Percentiles rank a stretch among this genome's conserved stretches.
phyloP scores from a whole-genome alignment of 2,888 invertebrate genomes.

The Hemicrepidius hirtus region DNA sequence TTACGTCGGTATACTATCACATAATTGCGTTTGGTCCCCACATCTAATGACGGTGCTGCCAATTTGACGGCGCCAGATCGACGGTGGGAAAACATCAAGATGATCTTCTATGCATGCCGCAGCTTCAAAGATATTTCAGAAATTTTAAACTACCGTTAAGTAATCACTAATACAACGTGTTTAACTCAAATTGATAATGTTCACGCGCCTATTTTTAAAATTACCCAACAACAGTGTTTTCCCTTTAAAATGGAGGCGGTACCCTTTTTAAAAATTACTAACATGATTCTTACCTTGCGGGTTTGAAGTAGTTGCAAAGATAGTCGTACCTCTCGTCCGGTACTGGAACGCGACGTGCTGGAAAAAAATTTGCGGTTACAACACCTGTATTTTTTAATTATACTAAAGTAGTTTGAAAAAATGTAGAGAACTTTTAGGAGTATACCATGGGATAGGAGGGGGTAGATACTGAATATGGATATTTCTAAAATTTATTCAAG shows the following conservation, averaged over 20 bases:
- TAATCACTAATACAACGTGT: slow-evolving; percentile 52
- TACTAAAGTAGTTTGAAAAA: too few relatives aligned
- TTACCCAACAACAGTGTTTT: slow-evolving; percentile 26
- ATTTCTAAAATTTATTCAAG: too few relatives aligned
- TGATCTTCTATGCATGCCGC: slow-evolving; percentile 57
- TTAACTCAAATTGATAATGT: slow-evolving; percentile 47
- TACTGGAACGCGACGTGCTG: slow-evolving; percentile 95
- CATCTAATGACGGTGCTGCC: slow-evolving; percentile 64
- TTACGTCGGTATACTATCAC: slow-evolving; percentile 42
- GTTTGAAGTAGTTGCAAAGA: slow-evolving; percentile 95
- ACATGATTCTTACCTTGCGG: slow-evolving; percentile 83
- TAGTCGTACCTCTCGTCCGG: slow-evolving; percentile 96
- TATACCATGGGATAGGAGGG: too few relatives aligned
- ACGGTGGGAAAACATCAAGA: slow-evolving; percentile 63
- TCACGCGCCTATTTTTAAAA: slow-evolving; percentile 44
- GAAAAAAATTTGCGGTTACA: slow-evolving; percentile 58
- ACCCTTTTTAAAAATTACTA: slow-evolving; percentile 7
- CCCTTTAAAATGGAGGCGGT: slow-evolving; percentile 28
- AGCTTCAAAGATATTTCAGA: slow-evolving; percentile 49
- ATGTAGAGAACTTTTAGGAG: too few relatives aligned
- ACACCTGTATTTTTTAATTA: slow-evolving; percentile 1
- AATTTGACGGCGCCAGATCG: slow-evolving; percentile 66
- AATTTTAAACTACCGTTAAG: slow-evolving; percentile 52
- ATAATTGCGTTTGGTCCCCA: slow-evolving; percentile 58
- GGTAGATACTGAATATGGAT: too few relatives aligned